Base-by-base conservation (phyloP, 2,113 vertebrate species). In the Atlantisia rogersi region DNA sequence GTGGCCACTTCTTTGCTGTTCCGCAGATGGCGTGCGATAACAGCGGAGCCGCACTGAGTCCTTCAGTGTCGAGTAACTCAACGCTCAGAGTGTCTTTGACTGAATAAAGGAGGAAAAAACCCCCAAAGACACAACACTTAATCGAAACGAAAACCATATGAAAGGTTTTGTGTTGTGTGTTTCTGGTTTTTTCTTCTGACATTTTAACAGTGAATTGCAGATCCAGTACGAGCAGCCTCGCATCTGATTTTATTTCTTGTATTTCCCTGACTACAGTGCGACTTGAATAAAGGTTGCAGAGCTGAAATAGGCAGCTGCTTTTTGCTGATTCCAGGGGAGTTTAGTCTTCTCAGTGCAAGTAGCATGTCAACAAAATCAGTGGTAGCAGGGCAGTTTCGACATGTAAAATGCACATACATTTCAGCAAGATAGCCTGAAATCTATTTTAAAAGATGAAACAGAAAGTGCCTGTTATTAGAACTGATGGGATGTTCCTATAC, bases 381-480 rank as follows among this genome's bases (percentile, higher is more conserved):
- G 85, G 77, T 80, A 87, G 46, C 82, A 70, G 77, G 77, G 65
- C 46, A 56, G 78, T 56, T 89, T 32, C 75, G 75, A 63, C 15
- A 12, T 80, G 81, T 60, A 58, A 84, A 96, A 86, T 94, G 93
- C 79, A 40, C 64, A 35, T 67, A 50, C 82, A 55, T 58, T 90
- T 95, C 95, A 95, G 85, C 80, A 91, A 73, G 88, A 65, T 88
- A 95, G 83, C 64, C 65, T 95, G 82, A 97, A 95, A 82, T 46
- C 70, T 85, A 55, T 97, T 96, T 97, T 95, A 86, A 94, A 82
- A 97, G 94, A 88, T 95, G 88, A 97, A 97, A 97, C 91, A 96
- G 97, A 98, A 98, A 98, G 98, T 98, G 98, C 98, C 98, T 98
- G 96, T 98, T 95, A 89, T 70, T 97, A 96, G 95, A 95, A 96